Base-by-base conservation (phyloP, 1,140 invertebrate species). In the Drosophila triauraria region DNA sequence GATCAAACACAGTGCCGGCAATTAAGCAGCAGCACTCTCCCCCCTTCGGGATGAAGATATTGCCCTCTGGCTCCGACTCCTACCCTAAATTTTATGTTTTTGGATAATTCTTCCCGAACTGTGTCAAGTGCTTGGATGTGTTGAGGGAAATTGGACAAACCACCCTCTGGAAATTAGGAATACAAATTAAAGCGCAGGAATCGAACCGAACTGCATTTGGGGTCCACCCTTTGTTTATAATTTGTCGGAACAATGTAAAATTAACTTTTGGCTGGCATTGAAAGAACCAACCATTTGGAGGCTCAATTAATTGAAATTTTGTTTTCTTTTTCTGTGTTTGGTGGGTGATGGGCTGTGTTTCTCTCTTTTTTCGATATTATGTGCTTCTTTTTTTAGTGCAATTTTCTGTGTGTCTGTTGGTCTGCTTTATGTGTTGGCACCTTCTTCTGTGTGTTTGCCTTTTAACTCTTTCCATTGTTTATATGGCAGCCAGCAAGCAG, bases 51-150 rank as follows among this genome's bases (percentile, higher is more conserved):
- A 56, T 6, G n/a, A 32, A 20, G 30, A 53, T 53, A 6, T 20
- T 38, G 51, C 32, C 51, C 51, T 54, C 32, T 54, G 53, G 32
- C 51, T 38, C 20, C 23, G 53, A 20, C 51, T 38, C 20, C 23
- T 38, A 32, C 51, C 51, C 51, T 38, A 53, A 53, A 35, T 54
- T 43, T 38, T 23, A 7, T 10, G 44, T 46, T 54, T 12, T 35
- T 27, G 47, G 32, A 20, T 35, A 30, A 23, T 43, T 30, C 17
- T 38, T 17, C 9, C 17, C 17, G 25, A 69, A 48, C 63, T 69
- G 64, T 78, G 75, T 78, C 75, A 78, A 78, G 75, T 77, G 74
- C 15, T 72, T 30, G n/a, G 32, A 38, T 44, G 68, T 71, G 68
- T 54, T 75, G 68, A 60, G 74, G 25, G 30, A 76, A 75, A 76